Percentiles rank a stretch among this genome's conserved stretches.
These are phyloP conservation scores for Torymus auratus DNA, from an alignment of 2,888 invertebrate species.

Conservation along the genomic window DNA sequence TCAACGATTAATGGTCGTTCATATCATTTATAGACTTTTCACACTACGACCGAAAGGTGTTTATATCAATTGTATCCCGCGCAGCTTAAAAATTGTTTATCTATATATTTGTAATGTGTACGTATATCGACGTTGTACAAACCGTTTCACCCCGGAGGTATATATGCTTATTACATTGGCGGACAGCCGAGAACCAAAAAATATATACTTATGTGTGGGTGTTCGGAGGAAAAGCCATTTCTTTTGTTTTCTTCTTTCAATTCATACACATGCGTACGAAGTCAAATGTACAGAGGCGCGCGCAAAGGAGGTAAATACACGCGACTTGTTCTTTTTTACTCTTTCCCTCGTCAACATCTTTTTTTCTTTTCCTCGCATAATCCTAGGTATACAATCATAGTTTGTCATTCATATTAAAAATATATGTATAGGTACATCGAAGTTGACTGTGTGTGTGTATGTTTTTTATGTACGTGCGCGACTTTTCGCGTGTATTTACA, in stretches of 20 bases:
- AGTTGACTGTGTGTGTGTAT: slow-evolving; percentile 64
- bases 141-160: background rate
- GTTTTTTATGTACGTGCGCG: slow-evolving; percentile 52
- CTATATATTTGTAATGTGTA: background rate
- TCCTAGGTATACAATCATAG: slow-evolving; percentile 54
- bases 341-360: slow-evolving; percentile 18
- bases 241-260: too few relatives aligned
- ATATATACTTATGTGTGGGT: too few relatives aligned
- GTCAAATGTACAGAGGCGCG: too few relatives aligned
- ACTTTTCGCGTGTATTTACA: background rate
- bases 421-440: slow-evolving; percentile 53
- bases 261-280: too few relatives aligned
- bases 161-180: background rate
- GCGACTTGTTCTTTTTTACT: background rate
- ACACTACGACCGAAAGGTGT: too few relatives aligned
- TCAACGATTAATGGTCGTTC: background rate
- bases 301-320: background rate
- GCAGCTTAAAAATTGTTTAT: background rate
- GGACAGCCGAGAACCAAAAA: too few relatives aligned
- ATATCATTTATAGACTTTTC: too few relatives aligned
- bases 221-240: too few relatives aligned
- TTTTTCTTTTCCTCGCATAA: slow-evolving; percentile 60
- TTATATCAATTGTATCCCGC: background rate
- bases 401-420: slow-evolving; percentile 51
- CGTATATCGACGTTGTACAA: slow-evolving; percentile 16